Base-by-base conservation (phyloP, 2,797 vertebrate species). In the Ibycter americanus region DNA sequence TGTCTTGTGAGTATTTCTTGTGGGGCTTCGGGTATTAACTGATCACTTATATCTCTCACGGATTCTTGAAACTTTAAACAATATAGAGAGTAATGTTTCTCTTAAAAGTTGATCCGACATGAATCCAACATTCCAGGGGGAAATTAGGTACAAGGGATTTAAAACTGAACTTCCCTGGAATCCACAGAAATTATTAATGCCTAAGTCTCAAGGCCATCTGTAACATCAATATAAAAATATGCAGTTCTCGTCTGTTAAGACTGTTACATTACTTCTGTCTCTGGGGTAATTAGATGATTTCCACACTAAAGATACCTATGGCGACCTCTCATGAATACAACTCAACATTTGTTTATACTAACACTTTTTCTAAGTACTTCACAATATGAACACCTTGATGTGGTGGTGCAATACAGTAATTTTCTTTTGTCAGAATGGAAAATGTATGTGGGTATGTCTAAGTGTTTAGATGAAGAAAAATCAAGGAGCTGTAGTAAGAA, bases 361-460 rank as follows among this genome's bases (percentile, higher is more conserved):
- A 21, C 4, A 26, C 0, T 58, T 54, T 59, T 85, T 58, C 7
- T 55, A 67, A 85, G 5, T 51, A 22, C 10, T 73, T 88, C 34
- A 34, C 9, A 59, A 12, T 55, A 15, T 11, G 4, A 94, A 34
- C 2, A 71, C 2, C 4, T 62, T 68, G 17, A 12, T 72, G 40
- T 25, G 15, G 13, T 27, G 46, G 12, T 25, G 4, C 16, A 58
- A 21, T 32, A 34, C 7, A 66, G 14, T 6, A 38, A 46, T 71
- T 79, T 68, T 86, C 4, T 54, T 44, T 32, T 58, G 8, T 76
- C 27, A 44, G 12, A 59, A 42, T 16, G 7, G 34, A 47, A 93
- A 62, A 77, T 5, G 0, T 21, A 4, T n/a, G 3, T 36, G 6
- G 2, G 1, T 26, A 17, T 8, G 8, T 34, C 19, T 36, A 36